Conservation (phyloP, 2,113 vertebrate genomes). For the Xenopus borealis region DNA sequence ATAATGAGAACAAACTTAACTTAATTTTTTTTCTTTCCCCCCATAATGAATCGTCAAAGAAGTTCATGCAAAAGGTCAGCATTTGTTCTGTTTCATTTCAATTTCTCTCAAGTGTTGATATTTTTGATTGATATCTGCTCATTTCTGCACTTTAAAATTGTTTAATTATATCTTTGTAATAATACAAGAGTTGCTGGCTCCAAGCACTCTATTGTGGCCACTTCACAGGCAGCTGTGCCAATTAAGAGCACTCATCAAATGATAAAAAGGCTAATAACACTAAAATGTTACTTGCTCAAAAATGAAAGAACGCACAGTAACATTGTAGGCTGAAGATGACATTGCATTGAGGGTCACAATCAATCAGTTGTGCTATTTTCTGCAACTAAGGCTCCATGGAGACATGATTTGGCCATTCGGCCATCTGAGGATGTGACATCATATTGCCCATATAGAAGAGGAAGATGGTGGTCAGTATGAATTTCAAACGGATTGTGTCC, state of each 20-base stretch:
- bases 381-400: too few species aligned
- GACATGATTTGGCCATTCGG: too few species aligned
- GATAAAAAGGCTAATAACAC: neutral
- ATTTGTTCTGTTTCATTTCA: constrained; percentile 1
- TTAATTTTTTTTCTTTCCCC: neutral
- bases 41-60: constrained; percentile 12
- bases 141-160: neutral
- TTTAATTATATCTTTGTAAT: neutral
- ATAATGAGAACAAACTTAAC: constrained; percentile 21
- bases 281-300: neutral
- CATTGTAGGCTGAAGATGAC: too few species aligned
- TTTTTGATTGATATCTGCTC: neutral
- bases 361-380: too few species aligned
- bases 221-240: neutral
- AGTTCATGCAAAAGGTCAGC: neutral
- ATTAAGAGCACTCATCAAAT: neutral
- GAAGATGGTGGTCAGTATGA: too few species aligned
- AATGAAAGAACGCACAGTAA: too few species aligned
- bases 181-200: neutral
- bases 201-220: constrained; percentile 1
- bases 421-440: too few species aligned
- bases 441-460: too few species aligned
- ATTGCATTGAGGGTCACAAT: too few species aligned
- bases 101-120: neutral
- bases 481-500: too few species aligned